phyloP scores from a whole-genome alignment of 2,888 invertebrate species.

The Apamea epomidion region DNA sequence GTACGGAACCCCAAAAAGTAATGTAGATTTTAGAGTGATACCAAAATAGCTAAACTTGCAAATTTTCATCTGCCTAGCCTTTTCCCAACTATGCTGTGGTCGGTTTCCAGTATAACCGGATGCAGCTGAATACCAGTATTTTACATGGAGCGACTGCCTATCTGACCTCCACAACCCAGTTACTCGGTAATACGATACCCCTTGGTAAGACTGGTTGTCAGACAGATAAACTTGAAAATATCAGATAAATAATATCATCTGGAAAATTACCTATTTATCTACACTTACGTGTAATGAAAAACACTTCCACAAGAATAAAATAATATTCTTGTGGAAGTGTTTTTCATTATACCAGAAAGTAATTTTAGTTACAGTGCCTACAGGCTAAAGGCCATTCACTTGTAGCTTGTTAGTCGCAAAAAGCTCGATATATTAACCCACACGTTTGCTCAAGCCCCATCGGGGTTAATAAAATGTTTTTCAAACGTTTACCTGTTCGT shows the following conservation, averaged over 20 bases:
- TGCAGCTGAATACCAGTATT: no score
- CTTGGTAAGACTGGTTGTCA: no score
- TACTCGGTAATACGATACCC: no score
- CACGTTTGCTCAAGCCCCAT: slow-evolving; percentile 8
- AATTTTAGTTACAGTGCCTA: slow-evolving; percentile 1
- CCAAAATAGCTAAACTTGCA: neutral
- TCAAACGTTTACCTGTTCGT: slow-evolving; percentile 24
- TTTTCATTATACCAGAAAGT: neutral
- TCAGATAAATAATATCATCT: neutral
- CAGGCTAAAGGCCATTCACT: slow-evolving; percentile 8
- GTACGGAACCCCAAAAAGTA: neutral
- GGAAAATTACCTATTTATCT: neutral
- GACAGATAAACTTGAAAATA: neutral
- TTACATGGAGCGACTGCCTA: no score
- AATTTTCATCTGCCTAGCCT: no score
- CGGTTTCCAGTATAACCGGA: no score
- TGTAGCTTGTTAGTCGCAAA: slow-evolving; percentile 11
- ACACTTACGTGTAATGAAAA: neutral
- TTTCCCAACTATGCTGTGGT: no score
- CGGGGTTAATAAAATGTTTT: slow-evolving; percentile 34
- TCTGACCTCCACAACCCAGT: no score
- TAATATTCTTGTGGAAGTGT: neutral
- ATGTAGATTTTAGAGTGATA: neutral
- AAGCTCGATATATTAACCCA: slow-evolving; percentile 6
- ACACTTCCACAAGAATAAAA: neutral